A percentile compares a stretch with the other conserved stretches of the same genome.
These are phyloP conservation scores for Cassiopea xamachana DNA, from an alignment of 30 jellyfish, hydroid and myxozoan species.

Conservation along the genomic window DNA sequence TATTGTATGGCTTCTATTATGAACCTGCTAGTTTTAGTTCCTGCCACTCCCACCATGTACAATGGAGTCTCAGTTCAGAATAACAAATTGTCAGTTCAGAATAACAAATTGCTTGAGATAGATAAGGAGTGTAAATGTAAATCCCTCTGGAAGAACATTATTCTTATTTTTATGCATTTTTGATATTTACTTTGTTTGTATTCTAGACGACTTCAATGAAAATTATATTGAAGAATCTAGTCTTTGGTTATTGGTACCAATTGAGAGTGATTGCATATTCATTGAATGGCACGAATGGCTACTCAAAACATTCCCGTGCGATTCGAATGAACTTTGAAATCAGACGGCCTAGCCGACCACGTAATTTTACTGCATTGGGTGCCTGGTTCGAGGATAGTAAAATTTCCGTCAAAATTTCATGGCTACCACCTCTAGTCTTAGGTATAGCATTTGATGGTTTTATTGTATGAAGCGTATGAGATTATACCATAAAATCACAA, in stretches of 20 bases:
- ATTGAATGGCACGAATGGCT: slow-evolving; percentile 67
- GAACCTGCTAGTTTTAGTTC: too few species aligned
- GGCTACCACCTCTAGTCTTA: slow-evolving; percentile 57
- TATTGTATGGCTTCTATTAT: too few species aligned
- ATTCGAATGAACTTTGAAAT: slow-evolving; percentile 25
- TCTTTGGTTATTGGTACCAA: slow-evolving; percentile 75
- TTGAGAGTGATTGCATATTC: slow-evolving; percentile 58
- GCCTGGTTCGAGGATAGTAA: slow-evolving; percentile 47
- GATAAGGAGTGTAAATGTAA: too few species aligned
- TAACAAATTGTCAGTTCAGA: too few species aligned
- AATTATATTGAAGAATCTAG: neutral
- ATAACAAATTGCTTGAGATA: too few species aligned
- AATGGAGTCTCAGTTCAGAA: too few species aligned
- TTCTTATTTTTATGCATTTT: too few species aligned
- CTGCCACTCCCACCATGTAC: too few species aligned
- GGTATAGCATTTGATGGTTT: slow-evolving; percentile 15
- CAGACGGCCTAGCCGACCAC: slow-evolving; percentile 66
- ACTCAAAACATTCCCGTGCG: slow-evolving; percentile 19
- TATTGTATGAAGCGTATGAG: neutral
- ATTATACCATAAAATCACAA: too few species aligned
- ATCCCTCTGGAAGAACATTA: too few species aligned
- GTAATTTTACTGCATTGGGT: slow-evolving; percentile 43
- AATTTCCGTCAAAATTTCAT: slow-evolving; percentile 43
- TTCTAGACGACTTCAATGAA: slow-evolving; percentile 57
- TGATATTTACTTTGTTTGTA: neutral